Evolutionary conservation across 2,113 vertebrate species (phyloP).

Genomic region (Plotosus lineatus): DNA sequence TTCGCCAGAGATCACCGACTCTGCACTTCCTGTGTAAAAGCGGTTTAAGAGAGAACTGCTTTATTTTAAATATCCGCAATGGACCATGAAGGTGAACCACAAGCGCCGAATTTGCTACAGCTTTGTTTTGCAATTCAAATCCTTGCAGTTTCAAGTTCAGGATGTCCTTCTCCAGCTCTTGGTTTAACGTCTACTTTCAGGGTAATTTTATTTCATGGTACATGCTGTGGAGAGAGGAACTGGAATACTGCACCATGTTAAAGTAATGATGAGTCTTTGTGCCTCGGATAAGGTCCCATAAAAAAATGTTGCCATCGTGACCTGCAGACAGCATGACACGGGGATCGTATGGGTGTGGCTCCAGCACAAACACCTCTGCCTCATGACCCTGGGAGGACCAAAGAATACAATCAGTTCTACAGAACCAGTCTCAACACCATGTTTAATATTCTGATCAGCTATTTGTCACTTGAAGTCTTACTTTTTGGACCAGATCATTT

Average conservation of each 20-base stretch:
- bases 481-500: background rate
- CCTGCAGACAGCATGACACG: constrained; percentile 96
- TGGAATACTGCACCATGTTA: constrained; percentile 80
- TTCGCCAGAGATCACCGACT: too few relatives aligned
- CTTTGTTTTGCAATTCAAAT: too few relatives aligned
- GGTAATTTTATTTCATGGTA: background rate
- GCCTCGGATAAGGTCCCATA: constrained; percentile 92
- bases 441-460: too few relatives aligned
- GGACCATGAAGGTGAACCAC: too few relatives aligned
- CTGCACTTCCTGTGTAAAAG: too few relatives aligned
- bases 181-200: background rate
- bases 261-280: constrained; percentile 90
- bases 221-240: background rate
- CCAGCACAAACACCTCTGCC: constrained; percentile 96
- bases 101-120: too few relatives aligned
- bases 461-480: too few relatives aligned
- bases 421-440: background rate
- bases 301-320: constrained; percentile 93
- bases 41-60: too few relatives aligned
- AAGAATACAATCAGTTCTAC: background rate
- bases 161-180: background rate
- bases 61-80: too few relatives aligned
- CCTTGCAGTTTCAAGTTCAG: too few relatives aligned
- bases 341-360: constrained; percentile 93
- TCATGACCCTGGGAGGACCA: constrained; percentile 83